phyloP scores from a whole-genome alignment of 1,140 invertebrate genomes.

The Chlorops oryzae region DNA sequence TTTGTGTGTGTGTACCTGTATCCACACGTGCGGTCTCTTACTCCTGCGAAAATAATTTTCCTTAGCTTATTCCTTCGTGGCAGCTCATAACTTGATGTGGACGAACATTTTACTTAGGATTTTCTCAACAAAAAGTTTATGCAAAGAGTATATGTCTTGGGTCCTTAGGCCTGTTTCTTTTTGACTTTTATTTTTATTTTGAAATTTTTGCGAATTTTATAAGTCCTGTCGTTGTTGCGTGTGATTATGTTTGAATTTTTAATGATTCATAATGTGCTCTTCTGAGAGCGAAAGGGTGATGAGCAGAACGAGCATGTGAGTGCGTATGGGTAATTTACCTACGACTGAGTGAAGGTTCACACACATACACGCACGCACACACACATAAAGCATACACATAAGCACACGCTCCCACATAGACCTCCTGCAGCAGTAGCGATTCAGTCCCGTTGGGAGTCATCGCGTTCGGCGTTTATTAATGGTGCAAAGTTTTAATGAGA shows the following conservation, averaged over 20 bases:
- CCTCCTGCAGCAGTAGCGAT: conserved; percentile 15
- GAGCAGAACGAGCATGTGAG: conserved; percentile 11
- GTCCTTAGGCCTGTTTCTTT: conserved; percentile 24
- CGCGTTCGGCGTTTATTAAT: conserved; percentile 46
- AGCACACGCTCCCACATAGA: conserved; percentile 1
- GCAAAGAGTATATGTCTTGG: not conserved
- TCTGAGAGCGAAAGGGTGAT: too few relatives aligned
- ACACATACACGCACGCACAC: not conserved
- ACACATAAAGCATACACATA: conserved; percentile 3
- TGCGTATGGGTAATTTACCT: not conserved
- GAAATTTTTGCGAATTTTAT: conserved; percentile 45
- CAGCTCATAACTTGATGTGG: too few relatives aligned
- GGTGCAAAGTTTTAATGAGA: conserved; percentile 47
- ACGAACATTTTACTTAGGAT: not conserved
- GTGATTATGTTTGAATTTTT: conserved; percentile 29
- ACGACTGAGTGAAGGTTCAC: not conserved
- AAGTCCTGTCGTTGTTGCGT: conserved; percentile 26
- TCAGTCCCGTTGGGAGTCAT: conserved; percentile 45
- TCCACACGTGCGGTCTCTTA: not conserved
- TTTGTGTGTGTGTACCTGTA: not conserved
- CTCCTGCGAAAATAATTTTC: not conserved
- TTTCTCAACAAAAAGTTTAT: not conserved
- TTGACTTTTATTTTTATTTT: conserved; percentile 43
- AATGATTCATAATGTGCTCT: conserved; percentile 28
- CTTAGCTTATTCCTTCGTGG: not conserved